A percentile compares a stretch with the other conserved stretches of the same genome.
These are phyloP conservation scores for Corynorhinus townsendii DNA, from an alignment of 2,113 vertebrate species.

Conservation along the genomic window DNA sequence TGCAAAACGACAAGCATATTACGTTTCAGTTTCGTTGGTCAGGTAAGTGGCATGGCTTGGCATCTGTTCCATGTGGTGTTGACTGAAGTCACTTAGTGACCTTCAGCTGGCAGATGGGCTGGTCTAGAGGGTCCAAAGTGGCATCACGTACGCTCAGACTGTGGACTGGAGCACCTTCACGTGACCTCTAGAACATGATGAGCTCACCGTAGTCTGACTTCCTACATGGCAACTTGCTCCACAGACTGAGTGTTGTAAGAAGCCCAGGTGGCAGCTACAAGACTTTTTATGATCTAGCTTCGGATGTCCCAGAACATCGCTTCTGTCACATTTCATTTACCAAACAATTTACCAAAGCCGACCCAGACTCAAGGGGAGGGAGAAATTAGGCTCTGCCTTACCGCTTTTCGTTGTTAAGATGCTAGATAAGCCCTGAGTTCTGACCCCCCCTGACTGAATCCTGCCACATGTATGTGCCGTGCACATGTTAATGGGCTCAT, in stretches of 20 bases:
- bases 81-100: not conserved
- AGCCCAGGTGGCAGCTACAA: not conserved
- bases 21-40: not conserved
- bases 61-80: not conserved
- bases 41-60: not conserved
- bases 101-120: not conserved
- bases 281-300: not conserved
- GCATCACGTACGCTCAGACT: not conserved
- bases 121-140: not conserved
- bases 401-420: not conserved
- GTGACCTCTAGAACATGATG: not conserved
- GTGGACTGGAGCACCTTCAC: not conserved
- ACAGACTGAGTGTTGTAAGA: not conserved
- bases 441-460: not conserved
- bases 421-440: not conserved
- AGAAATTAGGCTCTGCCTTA: not conserved
- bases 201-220: not conserved
- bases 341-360: not conserved
- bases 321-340: not conserved
- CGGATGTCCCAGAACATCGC: not conserved
- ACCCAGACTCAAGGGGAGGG: not conserved
- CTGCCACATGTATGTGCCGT: not conserved
- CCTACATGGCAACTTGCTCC: not conserved
- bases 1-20: not conserved
- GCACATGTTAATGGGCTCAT: not conserved